Percentiles rank a stretch among this genome's conserved stretches.
Conservation (phyloP, 2,113 vertebrate genomes). For the Crypturellus undulatus region DNA sequence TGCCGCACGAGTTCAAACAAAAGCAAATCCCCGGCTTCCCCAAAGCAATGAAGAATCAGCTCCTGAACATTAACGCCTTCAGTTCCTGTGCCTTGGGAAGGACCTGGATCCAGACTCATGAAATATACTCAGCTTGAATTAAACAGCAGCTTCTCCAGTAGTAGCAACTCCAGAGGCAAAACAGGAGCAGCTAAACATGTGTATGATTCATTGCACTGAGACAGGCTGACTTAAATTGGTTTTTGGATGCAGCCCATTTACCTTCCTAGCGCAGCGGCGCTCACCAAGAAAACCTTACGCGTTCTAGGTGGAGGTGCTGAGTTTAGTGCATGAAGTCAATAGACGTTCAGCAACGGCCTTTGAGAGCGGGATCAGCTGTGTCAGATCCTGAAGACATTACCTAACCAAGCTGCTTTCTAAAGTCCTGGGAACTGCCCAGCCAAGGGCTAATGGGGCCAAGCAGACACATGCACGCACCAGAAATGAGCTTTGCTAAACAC, state of each 20-base stretch:
- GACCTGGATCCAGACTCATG: not conserved
- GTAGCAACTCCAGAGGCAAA: not conserved
- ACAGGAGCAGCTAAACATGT: accelerated
- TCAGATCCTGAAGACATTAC: not conserved
- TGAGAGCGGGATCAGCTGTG: not conserved
- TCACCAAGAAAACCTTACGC: not conserved
- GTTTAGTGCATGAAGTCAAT: not conserved
- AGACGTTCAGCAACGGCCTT: not conserved
- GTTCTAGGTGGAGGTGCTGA: conserved; percentile 16
- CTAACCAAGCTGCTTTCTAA: conserved; percentile 5
- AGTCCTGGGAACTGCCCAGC: conserved; percentile 43
- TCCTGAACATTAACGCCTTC: not conserved
- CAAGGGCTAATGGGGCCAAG: not conserved
- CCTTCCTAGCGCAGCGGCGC: not conserved
- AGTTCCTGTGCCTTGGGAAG: not conserved
- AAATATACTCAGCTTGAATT: accelerated
- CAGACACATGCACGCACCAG: not conserved
- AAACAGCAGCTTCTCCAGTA: accelerated
- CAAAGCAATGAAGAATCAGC: not conserved
- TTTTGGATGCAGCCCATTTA: accelerated
- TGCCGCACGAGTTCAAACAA: not conserved
- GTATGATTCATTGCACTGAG: not conserved
- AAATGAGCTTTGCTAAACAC: not conserved
- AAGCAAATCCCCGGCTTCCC: not conserved
- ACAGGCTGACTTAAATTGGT: not conserved